Evolutionary conservation across 2,888 invertebrate species (phyloP), one percentile per base, ranked within the genome.

Genomic region (Sinotaia quadrata): DNA sequence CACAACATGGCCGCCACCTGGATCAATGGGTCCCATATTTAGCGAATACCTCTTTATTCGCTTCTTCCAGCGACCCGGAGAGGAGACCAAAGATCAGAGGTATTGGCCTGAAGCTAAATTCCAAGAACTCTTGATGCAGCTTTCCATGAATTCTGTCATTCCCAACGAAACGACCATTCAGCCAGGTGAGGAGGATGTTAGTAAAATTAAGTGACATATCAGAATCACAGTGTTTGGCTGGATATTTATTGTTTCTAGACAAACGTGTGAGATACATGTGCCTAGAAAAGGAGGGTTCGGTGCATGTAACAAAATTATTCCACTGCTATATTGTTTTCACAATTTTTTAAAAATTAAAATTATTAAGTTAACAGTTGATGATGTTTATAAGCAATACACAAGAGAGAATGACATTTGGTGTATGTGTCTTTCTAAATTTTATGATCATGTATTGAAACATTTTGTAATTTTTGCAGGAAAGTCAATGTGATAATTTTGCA

Each of bases 11-110:
- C 87, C 87, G n/a, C 87, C 87, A 5, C 72, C 76, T 34, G 87
- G 87, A 5, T 78, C 84, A 12, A 86, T 87, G 85, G 87, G 87
- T 15, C 87, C 87, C 7, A 84, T 87, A 27, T 84, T 87, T 74
- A 83, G 85, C 61, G 86, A 87, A 68, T 86, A 84, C 71, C 73
- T 87, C 24, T 87, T 80, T 69, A 81, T 87, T 57, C 72, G 84
- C 24, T 85, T 85, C 74, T 84, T 81, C 74, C 78, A 78, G 63
- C 58, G 81, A 18, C 59, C 49, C 1, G 78, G 75, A 15, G 83
- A 83, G 61, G 79, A 78, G 57, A 77, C 67, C 8, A 54, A 61
- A 7, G 84, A 84, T 71, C 73, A 81, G n/a, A 69, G 81, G 51
- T 84, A 77, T 74, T 87, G 87, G 86, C 81, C 85, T 5, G 54